Base-by-base conservation (phyloP, 2,888 invertebrate genomes). In the Coleophora flavipennella region DNA sequence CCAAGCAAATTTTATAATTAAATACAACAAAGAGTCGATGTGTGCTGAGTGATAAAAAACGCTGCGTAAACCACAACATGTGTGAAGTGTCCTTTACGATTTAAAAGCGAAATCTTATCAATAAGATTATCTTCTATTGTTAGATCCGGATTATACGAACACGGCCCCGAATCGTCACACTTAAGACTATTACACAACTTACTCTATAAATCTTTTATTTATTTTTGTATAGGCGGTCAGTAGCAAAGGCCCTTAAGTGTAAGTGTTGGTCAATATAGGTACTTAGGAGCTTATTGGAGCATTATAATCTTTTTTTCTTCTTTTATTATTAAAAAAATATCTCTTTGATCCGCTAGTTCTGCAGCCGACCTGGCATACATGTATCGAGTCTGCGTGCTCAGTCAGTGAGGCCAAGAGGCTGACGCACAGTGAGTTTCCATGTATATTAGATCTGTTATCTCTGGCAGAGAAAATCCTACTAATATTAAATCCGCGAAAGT, bases 161-260 rank as follows among this genome's bases (percentile, higher is more conserved):
- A 43, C 39, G 41, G 42, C 43, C 45, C 33, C 13, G 42, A 33
- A 31, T 40, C 39, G 41, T 43, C 41, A 48, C 52, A 49, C 52
- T 52, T 49, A 48, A 31, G 34, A 33, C 37, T 46, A 42, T 40
- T 38, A 38, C 41, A 28, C 13, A 1, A 33, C 35, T 27, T 20
- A 20, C 20, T 20, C 20, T 20, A 20, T 20, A 20, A 20, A 20
- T 20, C 20, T 20, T 28, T 36, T 35, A 32, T 40, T 41, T 25
- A 28, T 12, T 32, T 4, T 33, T 35, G 40, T 42, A 43, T 31
- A 39, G 43, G 41, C 39, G 44, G 41, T 41, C 35, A 34, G 33
- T 39, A 39, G 29, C 36, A 42, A 39, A 35, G 26, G 6, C 20
- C 20, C 20, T 4, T 20, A 20, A 20, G 20, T 20, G 20, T 20